Conservation (phyloP, 2,888 invertebrate species). For the Nudaria mundana region DNA sequence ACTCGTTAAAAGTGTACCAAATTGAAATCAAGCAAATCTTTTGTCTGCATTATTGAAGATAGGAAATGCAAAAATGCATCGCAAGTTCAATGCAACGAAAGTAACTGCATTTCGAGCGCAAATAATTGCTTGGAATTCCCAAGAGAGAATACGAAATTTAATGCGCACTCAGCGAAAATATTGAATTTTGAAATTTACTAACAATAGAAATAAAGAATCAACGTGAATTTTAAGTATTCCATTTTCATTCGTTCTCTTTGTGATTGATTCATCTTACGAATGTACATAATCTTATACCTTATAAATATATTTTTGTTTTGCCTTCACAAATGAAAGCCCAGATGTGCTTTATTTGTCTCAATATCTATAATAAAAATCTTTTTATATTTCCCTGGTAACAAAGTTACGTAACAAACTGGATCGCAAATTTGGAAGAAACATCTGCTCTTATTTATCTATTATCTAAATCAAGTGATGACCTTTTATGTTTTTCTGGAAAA, state of each 20-base stretch:
- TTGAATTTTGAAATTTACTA: constrained; percentile 35
- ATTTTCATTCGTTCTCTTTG: constrained; percentile 9
- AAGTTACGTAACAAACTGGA: constrained; percentile 7
- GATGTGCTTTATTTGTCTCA: constrained; percentile 1
- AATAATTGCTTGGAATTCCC: constrained; percentile 57
- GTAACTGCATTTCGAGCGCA: constrained; percentile 59
- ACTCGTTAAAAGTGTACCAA: no score
- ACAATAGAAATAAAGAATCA: constrained; percentile 34
- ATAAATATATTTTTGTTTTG: constrained; percentile 8
- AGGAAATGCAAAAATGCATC: constrained; percentile 46
- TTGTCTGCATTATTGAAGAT: constrained; percentile 29
- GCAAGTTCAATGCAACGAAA: constrained; percentile 45
- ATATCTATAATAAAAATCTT: neutral
- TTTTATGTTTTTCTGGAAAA: constrained; percentile 4
- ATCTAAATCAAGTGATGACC: neutral
- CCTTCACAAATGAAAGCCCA: neutral
- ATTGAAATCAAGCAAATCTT: constrained; percentile 22
- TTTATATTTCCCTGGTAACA: constrained; percentile 5
- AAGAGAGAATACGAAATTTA: constrained; percentile 56
- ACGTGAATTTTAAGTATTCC: constrained; percentile 25
- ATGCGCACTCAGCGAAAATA: constrained; percentile 49
- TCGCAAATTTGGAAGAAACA: constrained; percentile 5
- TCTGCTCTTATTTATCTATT: constrained; percentile 3
- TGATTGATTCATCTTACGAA: constrained; percentile 17
- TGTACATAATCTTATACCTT: constrained; percentile 6